These are phyloP conservation scores for Corythaixoides concolor DNA, from an alignment of 2,113 vertebrate genomes.

Conservation along the genomic window DNA sequence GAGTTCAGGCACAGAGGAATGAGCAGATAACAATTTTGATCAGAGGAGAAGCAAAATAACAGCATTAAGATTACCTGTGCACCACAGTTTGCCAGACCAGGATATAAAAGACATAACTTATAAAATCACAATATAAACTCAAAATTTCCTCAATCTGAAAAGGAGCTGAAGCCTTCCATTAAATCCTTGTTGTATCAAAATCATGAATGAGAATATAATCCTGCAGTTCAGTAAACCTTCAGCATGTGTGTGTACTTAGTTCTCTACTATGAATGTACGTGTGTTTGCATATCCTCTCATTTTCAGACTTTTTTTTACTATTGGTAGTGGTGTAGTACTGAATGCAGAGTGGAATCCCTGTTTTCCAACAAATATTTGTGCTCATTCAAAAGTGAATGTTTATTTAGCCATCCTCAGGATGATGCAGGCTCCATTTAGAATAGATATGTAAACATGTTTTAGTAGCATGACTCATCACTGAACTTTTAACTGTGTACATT, in stretches of 20 bases:
- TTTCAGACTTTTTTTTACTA: background rate
- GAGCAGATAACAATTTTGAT: background rate
- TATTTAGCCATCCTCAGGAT: background rate
- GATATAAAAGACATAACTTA: background rate
- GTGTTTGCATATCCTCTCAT: background rate
- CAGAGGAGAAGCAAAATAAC: background rate
- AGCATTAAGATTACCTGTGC: background rate
- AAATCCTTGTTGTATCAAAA: background rate
- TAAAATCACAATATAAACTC: background rate
- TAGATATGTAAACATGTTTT: background rate
- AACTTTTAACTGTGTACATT: background rate
- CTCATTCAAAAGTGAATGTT: background rate
- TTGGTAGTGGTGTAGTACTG: background rate
- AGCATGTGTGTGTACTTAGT: background rate
- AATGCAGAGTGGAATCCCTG: background rate
- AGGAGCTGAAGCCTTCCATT: background rate
- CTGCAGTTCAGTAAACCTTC: background rate
- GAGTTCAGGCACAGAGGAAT: constrained; percentile 39
- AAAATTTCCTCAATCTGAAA: background rate
- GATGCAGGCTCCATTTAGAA: background rate
- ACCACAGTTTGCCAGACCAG: background rate
- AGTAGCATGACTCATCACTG: background rate
- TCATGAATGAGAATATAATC: background rate
- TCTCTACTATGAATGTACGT: background rate
- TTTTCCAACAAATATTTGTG: background rate